These are phyloP conservation scores for Pseudomyrmex dendroicus DNA, from an alignment of 1,140 invertebrate genomes.

Conservation along the genomic window DNA sequence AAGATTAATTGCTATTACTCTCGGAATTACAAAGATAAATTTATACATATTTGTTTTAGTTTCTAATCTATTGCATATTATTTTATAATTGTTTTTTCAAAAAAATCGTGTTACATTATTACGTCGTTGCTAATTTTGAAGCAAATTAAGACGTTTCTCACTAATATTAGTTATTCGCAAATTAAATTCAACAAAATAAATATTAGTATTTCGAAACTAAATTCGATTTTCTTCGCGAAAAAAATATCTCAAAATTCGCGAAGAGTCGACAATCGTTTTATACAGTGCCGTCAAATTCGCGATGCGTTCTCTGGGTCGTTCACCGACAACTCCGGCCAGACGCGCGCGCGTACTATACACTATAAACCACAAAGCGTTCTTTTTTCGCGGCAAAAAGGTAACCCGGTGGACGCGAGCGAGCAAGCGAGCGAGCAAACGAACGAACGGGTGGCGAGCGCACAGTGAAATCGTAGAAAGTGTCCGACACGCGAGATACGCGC, in stretches of 20 bases:
- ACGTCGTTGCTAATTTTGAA: not conserved
- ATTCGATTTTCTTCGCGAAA: not conserved
- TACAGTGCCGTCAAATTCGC: not conserved
- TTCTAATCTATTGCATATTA: not conserved
- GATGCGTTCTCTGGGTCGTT: not conserved
- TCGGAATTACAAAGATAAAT: not conserved
- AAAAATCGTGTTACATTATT: not conserved
- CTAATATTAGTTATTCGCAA: not conserved
- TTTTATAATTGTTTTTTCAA: not conserved
- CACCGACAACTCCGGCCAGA: not conserved
- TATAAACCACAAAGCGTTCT: conserved; percentile 35
- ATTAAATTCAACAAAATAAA: too few relatives aligned
- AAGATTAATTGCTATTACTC: conserved; percentile 12
- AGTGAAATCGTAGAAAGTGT: conserved; percentile 55
- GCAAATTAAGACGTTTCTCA: not conserved
- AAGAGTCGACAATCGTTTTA: not conserved
- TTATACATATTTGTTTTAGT: not conserved
- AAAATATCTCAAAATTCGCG: not conserved
- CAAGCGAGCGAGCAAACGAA: not conserved
- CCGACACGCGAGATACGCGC: conserved; percentile 46
- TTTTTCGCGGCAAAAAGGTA: conserved; percentile 22
- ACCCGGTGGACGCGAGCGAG: not conserved
- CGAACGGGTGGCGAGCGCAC: not conserved
- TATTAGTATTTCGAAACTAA: not conserved
- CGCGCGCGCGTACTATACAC: not conserved